A percentile compares a stretch with the other conserved stretches of the same genome.
Conservation (phyloP, 2,113 vertebrate genomes). For the Speoplatyrhinus poulsoni region DNA sequence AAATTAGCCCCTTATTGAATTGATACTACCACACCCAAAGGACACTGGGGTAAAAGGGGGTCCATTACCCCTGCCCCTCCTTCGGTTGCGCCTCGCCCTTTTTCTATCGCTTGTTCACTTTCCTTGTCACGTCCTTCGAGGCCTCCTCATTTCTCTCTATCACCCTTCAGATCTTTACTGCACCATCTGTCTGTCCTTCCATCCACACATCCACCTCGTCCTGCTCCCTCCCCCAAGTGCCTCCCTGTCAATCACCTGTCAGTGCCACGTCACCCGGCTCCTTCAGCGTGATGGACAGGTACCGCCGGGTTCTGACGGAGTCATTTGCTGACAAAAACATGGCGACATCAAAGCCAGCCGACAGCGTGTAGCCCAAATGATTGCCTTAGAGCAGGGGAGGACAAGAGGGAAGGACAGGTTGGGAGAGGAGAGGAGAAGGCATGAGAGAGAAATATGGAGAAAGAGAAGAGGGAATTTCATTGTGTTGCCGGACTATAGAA, state of each 20-base stretch:
- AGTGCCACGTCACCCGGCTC: constrained; percentile 71
- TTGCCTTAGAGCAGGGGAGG: constrained; percentile 70
- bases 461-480: not conserved
- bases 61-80: constrained; percentile 16
- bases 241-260: constrained; percentile 84
- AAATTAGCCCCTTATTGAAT: constrained; percentile 94
- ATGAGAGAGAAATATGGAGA: constrained; percentile 6
- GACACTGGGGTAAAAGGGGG: constrained; percentile 77
- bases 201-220: constrained; percentile 42
- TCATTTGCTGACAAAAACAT: constrained; percentile 83
- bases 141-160: constrained; percentile 45
- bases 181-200: constrained; percentile 29
- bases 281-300: constrained; percentile 73
- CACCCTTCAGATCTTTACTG: constrained; percentile 3
- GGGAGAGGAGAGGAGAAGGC: constrained; percentile 32
- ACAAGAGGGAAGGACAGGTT: constrained; percentile 40
- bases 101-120: constrained; percentile 46
- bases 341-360: constrained; percentile 72
- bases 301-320: constrained; percentile 80
- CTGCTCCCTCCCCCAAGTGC: constrained; percentile 64
- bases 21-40: constrained; percentile 86
- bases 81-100: constrained; percentile 38
- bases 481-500: too few relatives aligned
- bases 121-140: constrained; percentile 53
- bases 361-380: constrained; percentile 60